Percentiles rank a stretch among this genome's conserved stretches.
Evolutionary conservation across 2,797 vertebrate genomes (phyloP).

Genomic region (Malurus leucopterus): DNA sequence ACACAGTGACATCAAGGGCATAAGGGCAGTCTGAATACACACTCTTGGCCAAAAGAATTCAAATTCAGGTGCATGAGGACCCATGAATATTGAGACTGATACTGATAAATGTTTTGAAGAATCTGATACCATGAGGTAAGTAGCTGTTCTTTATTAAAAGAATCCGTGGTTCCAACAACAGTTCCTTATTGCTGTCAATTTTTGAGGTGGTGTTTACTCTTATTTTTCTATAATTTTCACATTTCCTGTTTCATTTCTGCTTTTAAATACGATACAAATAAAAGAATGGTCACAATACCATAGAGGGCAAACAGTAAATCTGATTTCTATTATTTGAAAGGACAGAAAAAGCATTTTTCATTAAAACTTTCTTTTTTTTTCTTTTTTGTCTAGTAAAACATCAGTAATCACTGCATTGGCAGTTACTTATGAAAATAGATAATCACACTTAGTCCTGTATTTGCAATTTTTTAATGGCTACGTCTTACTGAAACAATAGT

Average conservation of each 20-base stretch:
- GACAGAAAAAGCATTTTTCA: not conserved
- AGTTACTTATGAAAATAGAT: not conserved
- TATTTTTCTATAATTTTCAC: not conserved
- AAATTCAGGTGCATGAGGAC: slow-evolving; percentile 44
- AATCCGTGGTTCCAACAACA: not conserved
- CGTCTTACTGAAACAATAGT: not conserved
- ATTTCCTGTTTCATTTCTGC: not conserved
- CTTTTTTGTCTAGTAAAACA: not conserved
- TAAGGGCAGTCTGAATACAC: slow-evolving; percentile 46
- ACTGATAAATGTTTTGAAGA: slow-evolving; percentile 8
- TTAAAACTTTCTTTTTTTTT: not conserved
- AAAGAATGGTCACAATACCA: not conserved
- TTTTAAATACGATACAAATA: not conserved
- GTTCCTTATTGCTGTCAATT: not conserved
- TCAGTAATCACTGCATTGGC: not conserved
- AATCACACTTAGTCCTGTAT: not conserved
- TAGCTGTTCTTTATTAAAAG: slow-evolving; percentile 21
- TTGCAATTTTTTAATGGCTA: not conserved
- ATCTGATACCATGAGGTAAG: slow-evolving; percentile 12
- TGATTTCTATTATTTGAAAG: not conserved
- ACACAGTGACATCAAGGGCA: slow-evolving; percentile 43
- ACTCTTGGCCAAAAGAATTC: slow-evolving; percentile 49
- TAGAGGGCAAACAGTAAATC: not conserved
- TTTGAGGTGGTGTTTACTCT: not conserved
- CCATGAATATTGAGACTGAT: slow-evolving; percentile 27